Base-by-base conservation (phyloP, 2,113 vertebrate genomes). In the Cephalophus harveyi region DNA sequence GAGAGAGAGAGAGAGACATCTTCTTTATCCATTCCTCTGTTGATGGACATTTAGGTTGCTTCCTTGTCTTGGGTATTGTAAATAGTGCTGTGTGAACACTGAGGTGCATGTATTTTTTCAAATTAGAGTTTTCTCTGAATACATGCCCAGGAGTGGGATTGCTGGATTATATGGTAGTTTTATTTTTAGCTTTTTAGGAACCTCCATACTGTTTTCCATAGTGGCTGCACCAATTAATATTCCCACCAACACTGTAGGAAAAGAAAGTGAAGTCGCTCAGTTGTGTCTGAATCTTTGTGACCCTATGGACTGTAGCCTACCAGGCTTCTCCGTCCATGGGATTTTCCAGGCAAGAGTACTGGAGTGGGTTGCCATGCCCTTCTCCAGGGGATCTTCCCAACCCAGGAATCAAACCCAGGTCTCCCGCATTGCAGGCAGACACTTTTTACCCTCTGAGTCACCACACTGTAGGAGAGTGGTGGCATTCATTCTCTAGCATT, bases 271-370 rank as follows among this genome's bases (percentile, higher is more conserved):
- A 30, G 59, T 60, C 6, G 13, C 13, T 62, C 6, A 62, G 60
- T 62, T 33, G 60, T 62, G 60, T 62, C 60, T 3, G 28, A 62
- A 14, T 62, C 60, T 33, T 60, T 60, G 60, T 0, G 0, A 62
- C 5, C 6, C 60, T 14, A 33, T 62, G 60, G 28, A 14, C 60
- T 62, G 14, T 33, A 33, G 60, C 28, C 60, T 28, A 15, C 28
- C 6, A 62, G 27, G 3, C 12, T 30, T 7, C 28, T 62, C 60
- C 0, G 0, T 33, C 27, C 28, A 62, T 62, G 28, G 28, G 27
- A 30, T 62, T 62, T 28, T 62, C 28, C 60, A 62, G 60, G 28
- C 60, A 62, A 62, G 28, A 30, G 27, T 28, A 15, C 28, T 62
- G 60, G 28, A 62, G 60, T 30, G 60, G 28, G 60, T 62, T 62